phyloP scores from a whole-genome alignment of 2,888 invertebrate species.

The Salticus scenicus region DNA sequence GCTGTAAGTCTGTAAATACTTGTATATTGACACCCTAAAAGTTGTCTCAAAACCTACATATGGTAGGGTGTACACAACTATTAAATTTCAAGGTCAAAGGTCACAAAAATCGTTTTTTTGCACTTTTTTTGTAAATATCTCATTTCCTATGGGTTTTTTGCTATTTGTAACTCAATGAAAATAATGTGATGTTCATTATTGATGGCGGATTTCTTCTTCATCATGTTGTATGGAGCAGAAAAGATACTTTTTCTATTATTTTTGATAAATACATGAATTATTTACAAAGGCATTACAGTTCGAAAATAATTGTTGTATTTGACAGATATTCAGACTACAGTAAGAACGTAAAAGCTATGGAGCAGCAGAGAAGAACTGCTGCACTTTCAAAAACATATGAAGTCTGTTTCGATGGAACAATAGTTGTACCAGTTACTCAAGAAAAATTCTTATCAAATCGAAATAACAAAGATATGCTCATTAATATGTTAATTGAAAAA shows the following conservation, averaged over 20 bases:
- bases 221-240: not conserved
- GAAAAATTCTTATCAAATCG: constrained; percentile 21
- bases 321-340: constrained; percentile 11
- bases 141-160: too few species aligned
- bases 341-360: constrained; percentile 10
- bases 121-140: too few species aligned
- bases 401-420: constrained; percentile 3
- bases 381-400: constrained; percentile 6
- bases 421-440: not conserved
- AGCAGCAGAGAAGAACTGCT: constrained; percentile 21
- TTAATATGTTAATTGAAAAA: not conserved
- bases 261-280: not conserved
- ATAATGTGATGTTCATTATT: constrained; percentile 8
- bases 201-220: constrained; percentile 18
- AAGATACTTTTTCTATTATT: constrained; percentile 25
- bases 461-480: not conserved
- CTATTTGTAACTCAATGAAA: not conserved
- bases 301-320: not conserved
- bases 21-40: too few species aligned
- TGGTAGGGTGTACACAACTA: too few species aligned
- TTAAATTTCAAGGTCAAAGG: too few species aligned
- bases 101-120: too few species aligned
- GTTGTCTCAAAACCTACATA: too few species aligned
- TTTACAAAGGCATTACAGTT: constrained; percentile 16
- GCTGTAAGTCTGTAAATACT: too few species aligned